Evolutionary conservation across 2,113 vertebrate species (phyloP).

Genomic region (Pygoscelis antarcticus): DNA sequence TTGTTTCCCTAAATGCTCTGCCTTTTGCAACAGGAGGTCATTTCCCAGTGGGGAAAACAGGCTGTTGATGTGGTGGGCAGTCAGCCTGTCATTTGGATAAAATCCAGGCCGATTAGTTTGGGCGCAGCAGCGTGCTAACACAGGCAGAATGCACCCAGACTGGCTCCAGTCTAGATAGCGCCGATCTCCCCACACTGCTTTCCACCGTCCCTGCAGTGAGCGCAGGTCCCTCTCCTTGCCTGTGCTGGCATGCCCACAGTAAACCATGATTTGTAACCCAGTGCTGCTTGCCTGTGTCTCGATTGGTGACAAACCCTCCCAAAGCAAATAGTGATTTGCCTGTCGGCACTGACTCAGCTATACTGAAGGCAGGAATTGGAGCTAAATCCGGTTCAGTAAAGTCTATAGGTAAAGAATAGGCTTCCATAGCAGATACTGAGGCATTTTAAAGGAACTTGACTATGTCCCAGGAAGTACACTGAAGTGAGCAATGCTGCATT

Average conservation of each 20-base stretch:
- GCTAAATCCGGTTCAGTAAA: not conserved
- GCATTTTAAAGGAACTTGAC: not conserved
- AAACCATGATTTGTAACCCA: not conserved
- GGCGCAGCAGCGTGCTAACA: not conserved
- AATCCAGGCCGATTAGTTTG: not conserved
- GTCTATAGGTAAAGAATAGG: not conserved
- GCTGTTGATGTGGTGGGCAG: not conserved
- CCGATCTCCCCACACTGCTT: not conserved
- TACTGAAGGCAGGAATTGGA: not conserved
- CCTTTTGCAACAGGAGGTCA: not conserved
- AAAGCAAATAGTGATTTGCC: conserved; percentile 32
- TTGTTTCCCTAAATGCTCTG: not conserved
- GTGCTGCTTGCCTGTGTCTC: not conserved
- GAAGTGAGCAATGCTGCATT: not conserved
- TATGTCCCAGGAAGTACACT: not conserved
- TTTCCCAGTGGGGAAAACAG: not conserved
- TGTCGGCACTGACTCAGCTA: conserved; percentile 38
- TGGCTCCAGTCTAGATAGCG: not conserved
- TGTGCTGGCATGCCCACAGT: not conserved
- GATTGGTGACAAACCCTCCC: not conserved
- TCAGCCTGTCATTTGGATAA: not conserved
- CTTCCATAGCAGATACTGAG: not conserved
- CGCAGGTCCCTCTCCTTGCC: not conserved
- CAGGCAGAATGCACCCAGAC: conserved; percentile 20
- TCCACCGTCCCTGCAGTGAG: accelerated